Evolutionary conservation across 1,140 invertebrate genomes (phyloP).

Genomic region (Trichogramma pretiosum): DNA sequence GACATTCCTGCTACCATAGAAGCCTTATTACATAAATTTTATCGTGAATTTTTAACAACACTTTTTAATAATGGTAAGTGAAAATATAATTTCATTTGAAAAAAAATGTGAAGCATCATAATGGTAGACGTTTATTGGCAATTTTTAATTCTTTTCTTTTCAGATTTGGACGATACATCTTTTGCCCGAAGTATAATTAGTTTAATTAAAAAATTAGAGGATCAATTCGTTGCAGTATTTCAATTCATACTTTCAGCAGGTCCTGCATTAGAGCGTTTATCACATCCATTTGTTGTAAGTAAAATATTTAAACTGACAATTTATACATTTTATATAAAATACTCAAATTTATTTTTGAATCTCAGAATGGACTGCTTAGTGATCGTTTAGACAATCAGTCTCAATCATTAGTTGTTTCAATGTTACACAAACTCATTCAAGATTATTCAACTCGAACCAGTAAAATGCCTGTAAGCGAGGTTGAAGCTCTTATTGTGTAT

Average conservation of each 20-base stretch:
- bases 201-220: slow-evolving; percentile 22
- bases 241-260: slow-evolving; percentile 25
- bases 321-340: no score
- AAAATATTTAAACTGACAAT: no score
- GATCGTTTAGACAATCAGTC: no score
- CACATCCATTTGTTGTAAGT: no score
- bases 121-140: slow-evolving; percentile 3
- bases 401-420: no score
- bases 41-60: slow-evolving; percentile 14
- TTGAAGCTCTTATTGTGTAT: no score
- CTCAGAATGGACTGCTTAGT: no score
- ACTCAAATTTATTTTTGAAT: no score
- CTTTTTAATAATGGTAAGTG: slow-evolving; percentile 25
- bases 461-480: no score
- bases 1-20: slow-evolving; percentile 29
- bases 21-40: slow-evolving; percentile 15
- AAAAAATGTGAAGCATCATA: slow-evolving; percentile 12
- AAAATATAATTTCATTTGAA: background rate
- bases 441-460: no score
- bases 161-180: slow-evolving; percentile 20
- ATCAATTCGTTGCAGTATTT: slow-evolving; percentile 25
- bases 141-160: slow-evolving; percentile 17
- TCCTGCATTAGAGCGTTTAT: no score
- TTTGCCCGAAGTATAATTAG: slow-evolving; percentile 25
- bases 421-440: no score